Conservation (phyloP, 2,113 vertebrate species). For the Ariopsis seemanni region DNA sequence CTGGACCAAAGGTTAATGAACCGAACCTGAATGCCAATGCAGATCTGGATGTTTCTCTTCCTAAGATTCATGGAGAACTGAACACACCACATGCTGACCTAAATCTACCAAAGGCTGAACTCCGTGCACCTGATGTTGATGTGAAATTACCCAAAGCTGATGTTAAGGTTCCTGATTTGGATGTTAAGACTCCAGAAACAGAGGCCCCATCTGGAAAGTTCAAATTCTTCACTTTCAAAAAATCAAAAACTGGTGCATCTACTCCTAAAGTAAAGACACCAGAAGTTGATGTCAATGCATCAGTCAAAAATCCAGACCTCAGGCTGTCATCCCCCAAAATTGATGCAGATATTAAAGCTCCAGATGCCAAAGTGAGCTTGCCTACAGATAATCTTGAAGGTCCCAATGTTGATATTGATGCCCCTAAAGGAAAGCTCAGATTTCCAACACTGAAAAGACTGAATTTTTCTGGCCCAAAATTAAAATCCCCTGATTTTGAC, state of each 20-base stretch:
- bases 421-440: conserved; percentile 57
- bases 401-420: conserved; percentile 49
- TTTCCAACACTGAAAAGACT: conserved; percentile 51
- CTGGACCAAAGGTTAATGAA: conserved; percentile 47
- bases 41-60: conserved; percentile 42
- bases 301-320: conserved; percentile 57
- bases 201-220: conserved; percentile 59
- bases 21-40: conserved; percentile 46
- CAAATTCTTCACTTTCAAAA: conserved; percentile 64
- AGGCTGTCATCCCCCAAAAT: conserved; percentile 57
- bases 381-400: conserved; percentile 51
- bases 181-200: conserved; percentile 55
- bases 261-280: conserved; percentile 56
- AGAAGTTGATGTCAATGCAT: conserved; percentile 58
- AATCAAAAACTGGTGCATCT: conserved; percentile 49
- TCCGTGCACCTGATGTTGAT: conserved; percentile 55
- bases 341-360: conserved; percentile 53
- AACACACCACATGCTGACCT: conserved; percentile 48
- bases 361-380: conserved; percentile 55
- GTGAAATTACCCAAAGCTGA: conserved; percentile 58
- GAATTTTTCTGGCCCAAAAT: conserved; percentile 39
- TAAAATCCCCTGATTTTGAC: conserved; percentile 39
- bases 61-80: conserved; percentile 41
- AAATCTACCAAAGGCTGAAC: conserved; percentile 45
- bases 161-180: conserved; percentile 48